Evolutionary conservation across 2,797 vertebrate species (phyloP).

Genomic region (Diceros bicornis): DNA sequence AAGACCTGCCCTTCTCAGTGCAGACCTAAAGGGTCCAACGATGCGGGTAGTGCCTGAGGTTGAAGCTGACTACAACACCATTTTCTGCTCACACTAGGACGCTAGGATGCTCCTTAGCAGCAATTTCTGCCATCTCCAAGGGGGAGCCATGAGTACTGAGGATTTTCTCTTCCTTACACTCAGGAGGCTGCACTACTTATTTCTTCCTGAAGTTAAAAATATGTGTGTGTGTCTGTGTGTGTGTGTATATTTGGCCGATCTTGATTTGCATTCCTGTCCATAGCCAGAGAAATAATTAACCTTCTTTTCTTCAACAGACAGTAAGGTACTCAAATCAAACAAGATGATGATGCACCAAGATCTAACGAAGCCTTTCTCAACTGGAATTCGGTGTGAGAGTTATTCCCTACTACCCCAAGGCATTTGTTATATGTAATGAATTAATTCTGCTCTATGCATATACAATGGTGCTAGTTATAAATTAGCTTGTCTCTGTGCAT

Average conservation of each 20-base stretch:
- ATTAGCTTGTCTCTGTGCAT: background rate
- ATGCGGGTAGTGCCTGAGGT: background rate
- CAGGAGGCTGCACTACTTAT: background rate
- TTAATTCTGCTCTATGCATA: background rate
- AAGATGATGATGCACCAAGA: background rate
- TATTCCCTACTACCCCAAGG: background rate
- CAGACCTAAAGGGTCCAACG: background rate
- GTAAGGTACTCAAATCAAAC: background rate
- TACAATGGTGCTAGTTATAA: background rate
- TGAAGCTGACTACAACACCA: background rate
- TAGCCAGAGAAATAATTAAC: background rate
- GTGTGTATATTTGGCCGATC: background rate
- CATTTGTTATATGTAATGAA: background rate
- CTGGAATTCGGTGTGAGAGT: background rate
- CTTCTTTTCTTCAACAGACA: conserved; percentile 27
- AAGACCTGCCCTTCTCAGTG: background rate
- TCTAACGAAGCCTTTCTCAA: background rate
- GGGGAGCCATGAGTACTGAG: background rate
- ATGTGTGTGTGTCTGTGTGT: background rate
- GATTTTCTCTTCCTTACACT: background rate
- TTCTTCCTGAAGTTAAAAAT: background rate
- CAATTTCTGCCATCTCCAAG: background rate
- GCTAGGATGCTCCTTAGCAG: background rate
- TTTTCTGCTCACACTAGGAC: background rate
- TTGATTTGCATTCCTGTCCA: background rate